phyloP scores from a whole-genome alignment of 2,797 vertebrate genomes.

The Alfaro cultratus region DNA sequence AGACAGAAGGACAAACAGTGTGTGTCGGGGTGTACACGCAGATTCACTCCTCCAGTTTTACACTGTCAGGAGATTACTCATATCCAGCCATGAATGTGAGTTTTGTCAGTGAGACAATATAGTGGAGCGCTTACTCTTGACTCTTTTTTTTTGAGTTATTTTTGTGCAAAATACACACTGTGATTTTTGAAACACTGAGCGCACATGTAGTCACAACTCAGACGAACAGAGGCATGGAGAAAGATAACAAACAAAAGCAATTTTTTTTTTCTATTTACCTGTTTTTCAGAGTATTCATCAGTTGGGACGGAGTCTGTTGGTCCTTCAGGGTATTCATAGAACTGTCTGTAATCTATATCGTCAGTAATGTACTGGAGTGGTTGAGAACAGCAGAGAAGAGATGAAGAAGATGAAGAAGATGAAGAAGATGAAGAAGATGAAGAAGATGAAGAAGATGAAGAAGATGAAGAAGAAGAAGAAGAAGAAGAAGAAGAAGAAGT shows the following conservation, averaged over 20 bases:
- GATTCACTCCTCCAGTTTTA: neutral
- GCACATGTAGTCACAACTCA: constrained; percentile 55
- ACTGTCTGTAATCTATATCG: constrained; percentile 90
- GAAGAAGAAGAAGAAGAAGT: constrained; percentile 69
- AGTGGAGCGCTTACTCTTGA: neutral
- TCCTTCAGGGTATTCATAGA: constrained; percentile 95
- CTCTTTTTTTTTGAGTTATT: neutral
- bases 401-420: constrained; percentile 71
- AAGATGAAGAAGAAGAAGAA: constrained; percentile 74
- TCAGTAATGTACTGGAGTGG: constrained; percentile 89
- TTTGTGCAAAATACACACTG: neutral
- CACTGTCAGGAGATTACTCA: neutral
- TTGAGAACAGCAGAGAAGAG: constrained; percentile 72
- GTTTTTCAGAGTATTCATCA: constrained; percentile 88
- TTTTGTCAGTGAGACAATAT: neutral
- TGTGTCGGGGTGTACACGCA: constrained; percentile 55
- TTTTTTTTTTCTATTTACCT: constrained; percentile 86
- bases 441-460: too few relatives aligned
- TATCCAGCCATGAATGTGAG: neutral
- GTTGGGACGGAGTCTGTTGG: constrained; percentile 85
- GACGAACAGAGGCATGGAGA: constrained; percentile 23
- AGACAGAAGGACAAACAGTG: constrained; percentile 46
- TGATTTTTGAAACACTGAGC: neutral
- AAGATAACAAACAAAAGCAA: constrained; percentile 42
- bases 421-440: constrained; percentile 72